Evolutionary conservation across 37 sponge, comb jelly and placozoan species (phyloP), one percentile per base, ranked within the genome.

Genomic region (Beroe ovata): DNA sequence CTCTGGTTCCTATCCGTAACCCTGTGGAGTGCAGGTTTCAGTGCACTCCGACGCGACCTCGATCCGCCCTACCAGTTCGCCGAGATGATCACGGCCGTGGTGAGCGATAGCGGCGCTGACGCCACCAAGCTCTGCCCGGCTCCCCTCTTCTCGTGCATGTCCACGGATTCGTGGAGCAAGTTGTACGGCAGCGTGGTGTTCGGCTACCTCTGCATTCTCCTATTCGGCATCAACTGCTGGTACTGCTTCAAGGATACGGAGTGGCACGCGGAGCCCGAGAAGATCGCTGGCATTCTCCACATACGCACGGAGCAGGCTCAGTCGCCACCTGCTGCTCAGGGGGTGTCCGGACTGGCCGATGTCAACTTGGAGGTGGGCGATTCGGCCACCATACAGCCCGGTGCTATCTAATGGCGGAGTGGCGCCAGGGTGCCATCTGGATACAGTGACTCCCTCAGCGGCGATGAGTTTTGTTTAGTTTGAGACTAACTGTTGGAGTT

Each of bases 211-310:
- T 77, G 84, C 38, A 42, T 77, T 28, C 33, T 77, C 84, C 84
- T 77, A 1, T 77, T 36, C 84, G 84, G 84, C 4, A 35, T 42
- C 21, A 77, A 77, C 84, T 77, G 84, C 28, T 77, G 84, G 84
- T 77, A 77, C 47, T 77, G 84, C 47, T 77, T 77, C 47, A 77
- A 77, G 54, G 84, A 77, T 41, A 77, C 84, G 28, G 84, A 77
- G 47, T 77, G 84, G 84, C 84, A 77, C 21, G 84, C 84, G 23
- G 84, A 77, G 84, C 84, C 84, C 25, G 84, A 77, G 84, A 39
- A 42, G 84, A 6, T 77, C 54, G 69, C 32, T 29, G 84, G 84
- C 4, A 36, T 42, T 8, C 54, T 77, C 26, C 84, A 77, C 36
- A 77, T 77, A 42, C 42, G 84, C 22, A 77, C 84, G 8, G 84